Base-by-base conservation (phyloP, 2,113 vertebrate species). In the Rhineura floridana region DNA sequence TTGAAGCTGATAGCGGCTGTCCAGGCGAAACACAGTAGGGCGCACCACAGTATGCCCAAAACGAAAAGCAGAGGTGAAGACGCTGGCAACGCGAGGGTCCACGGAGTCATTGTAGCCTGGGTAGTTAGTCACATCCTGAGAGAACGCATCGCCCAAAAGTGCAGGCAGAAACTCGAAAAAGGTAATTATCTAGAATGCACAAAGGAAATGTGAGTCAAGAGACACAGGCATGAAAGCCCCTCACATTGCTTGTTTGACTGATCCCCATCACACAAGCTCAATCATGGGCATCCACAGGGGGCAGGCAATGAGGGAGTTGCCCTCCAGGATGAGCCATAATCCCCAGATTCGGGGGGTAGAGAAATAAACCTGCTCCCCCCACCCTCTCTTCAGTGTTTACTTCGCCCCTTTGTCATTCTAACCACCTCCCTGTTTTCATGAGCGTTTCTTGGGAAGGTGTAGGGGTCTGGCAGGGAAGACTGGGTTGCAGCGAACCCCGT, bases 31-130 rank as follows among this genome's bases (percentile, higher is more conserved):
- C 79, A 98, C 91, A 19, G 94, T 63, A 0, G 97, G 98, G 59
- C 98, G 98, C 84, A 99, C 81, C 23, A 98, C 93, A 82, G 98
- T 95, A 52, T 98, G 98, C 42, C 97, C 98, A 1, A 98, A 98
- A 77, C 97, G 97, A 92, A 98, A 99, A 23, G 98, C 98, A 2
- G 97, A 96, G 9, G 98, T 98, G 93, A 99, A 99, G 81, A 98
- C 97, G 0, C 96, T 98, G 80, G 98, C 0, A 42, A 99, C 97
- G 6, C 95, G 96, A 1, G 99, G 96, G 93, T 99, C 97, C n/a
- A 98, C 95, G 0, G 94, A 95, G 1, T 97, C 93, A 0, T 96
- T 89, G 92, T 98, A 99, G 84, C 92, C 88, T 0, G 3, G 62
- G 84, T 98, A 98, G 2, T 6, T 39, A 7, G 4, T 1, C 33